Conservation (phyloP, 2,113 vertebrate genomes). For the Malaclemys terrapin region DNA sequence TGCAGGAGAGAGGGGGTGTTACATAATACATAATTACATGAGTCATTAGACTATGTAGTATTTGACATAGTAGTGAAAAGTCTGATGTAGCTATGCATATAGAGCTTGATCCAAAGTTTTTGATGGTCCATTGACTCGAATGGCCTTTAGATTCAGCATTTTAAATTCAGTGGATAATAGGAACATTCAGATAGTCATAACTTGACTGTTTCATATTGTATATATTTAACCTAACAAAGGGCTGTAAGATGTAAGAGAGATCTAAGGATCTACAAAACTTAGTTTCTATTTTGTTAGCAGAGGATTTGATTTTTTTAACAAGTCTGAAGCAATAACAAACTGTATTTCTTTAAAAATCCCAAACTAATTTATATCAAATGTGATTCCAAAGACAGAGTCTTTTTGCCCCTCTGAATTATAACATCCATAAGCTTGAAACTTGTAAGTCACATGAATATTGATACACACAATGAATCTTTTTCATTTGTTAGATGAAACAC, state of each 20-base stretch:
- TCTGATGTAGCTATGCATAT: not conserved
- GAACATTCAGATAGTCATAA: not conserved
- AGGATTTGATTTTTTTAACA: not conserved
- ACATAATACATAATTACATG: not conserved
- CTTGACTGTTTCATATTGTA: not conserved
- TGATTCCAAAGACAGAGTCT: not conserved
- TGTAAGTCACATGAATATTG: not conserved
- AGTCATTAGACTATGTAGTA: not conserved
- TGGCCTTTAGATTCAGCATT: not conserved
- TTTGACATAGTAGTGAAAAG: not conserved
- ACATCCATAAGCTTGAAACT: not conserved
- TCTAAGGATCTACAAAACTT: not conserved
- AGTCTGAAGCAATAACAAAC: not conserved
- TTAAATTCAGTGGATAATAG: not conserved
- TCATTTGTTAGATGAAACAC: not conserved
- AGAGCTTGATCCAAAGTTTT: not conserved
- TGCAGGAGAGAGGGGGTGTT: not conserved
- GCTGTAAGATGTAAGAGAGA: not conserved
- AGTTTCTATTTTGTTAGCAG: not conserved
- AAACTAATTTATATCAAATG: not conserved
- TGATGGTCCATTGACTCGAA: not conserved
- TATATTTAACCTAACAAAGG: not conserved
- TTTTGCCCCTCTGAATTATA: not conserved
- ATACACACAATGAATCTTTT: not conserved
- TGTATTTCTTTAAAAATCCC: not conserved